Conservation (phyloP, 2,888 invertebrate species). For the Andrena marginata region DNA sequence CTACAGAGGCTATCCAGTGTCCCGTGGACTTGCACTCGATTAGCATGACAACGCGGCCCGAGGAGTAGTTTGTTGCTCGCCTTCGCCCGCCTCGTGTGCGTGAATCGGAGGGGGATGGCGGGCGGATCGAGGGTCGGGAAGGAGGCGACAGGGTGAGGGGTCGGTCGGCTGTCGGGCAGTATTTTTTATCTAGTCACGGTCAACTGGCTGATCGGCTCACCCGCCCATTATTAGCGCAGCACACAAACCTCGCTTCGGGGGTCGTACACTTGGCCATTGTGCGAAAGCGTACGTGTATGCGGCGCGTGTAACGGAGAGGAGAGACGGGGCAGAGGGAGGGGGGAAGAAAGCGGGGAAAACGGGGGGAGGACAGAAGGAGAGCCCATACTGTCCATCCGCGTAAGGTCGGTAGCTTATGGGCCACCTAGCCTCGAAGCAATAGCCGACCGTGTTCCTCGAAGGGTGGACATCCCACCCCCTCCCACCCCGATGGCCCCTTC, state of each 20-base stretch:
- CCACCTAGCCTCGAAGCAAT: slow-evolving; percentile 77
- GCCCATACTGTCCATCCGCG: slow-evolving; percentile 71
- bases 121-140: slow-evolving; percentile 45
- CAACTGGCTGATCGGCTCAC: slow-evolving; percentile 83
- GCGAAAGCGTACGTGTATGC: slow-evolving; percentile 44
- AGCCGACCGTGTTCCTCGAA: slow-evolving; percentile 72
- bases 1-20: slow-evolving; percentile 59
- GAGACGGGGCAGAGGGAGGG: slow-evolving; percentile 21
- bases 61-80: slow-evolving; percentile 63
- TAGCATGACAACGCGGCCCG: slow-evolving; percentile 82
- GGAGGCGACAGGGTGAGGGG: slow-evolving; percentile 37
- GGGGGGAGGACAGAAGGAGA: slow-evolving; percentile 6
- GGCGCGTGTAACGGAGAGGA: slow-evolving; percentile 41
- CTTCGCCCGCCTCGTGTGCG: slow-evolving; percentile 27
- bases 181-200: slow-evolving; percentile 86
- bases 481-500: slow-evolving; percentile 60
- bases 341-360: not conserved
- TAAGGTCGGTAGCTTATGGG: slow-evolving; percentile 79
- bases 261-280: slow-evolving; percentile 63
- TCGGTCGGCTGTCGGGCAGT: slow-evolving; percentile 80
- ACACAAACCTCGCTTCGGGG: slow-evolving; percentile 72
- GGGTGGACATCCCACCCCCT: slow-evolving; percentile 74
- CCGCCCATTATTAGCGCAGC: slow-evolving; percentile 85
- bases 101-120: slow-evolving; percentile 28
- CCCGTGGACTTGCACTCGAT: slow-evolving; percentile 80